Conservation (phyloP, 2,888 invertebrate species). For the Bellardia pandia region DNA sequence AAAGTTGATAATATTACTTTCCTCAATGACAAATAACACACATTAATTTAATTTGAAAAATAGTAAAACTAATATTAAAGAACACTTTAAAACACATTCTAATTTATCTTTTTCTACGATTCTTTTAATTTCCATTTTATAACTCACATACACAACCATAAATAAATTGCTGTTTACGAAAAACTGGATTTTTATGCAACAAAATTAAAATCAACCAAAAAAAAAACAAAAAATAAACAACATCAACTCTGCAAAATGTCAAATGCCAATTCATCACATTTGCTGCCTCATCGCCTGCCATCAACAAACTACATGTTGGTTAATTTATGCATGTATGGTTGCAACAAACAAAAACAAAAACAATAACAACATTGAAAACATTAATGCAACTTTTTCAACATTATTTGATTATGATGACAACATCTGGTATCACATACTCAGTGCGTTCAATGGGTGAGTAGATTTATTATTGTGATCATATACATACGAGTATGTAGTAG, state of each 20-base stretch:
- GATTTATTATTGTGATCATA: slow-evolving; percentile 23
- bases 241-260: slow-evolving; percentile 55
- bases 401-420: slow-evolving; percentile 57
- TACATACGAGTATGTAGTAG: background rate
- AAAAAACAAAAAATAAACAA: slow-evolving; percentile 36
- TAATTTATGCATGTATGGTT: slow-evolving; percentile 31
- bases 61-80: background rate
- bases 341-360: slow-evolving; percentile 21
- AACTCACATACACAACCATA: background rate
- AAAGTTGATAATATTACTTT: slow-evolving; percentile 10
- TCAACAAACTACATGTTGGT: slow-evolving; percentile 37
- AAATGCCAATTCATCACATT: slow-evolving; percentile 66
- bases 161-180: slow-evolving; percentile 23
- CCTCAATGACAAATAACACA: slow-evolving; percentile 7
- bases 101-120: slow-evolving; percentile 51
- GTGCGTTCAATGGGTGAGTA: slow-evolving; percentile 71
- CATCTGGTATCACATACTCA: slow-evolving; percentile 30
- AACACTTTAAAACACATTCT: slow-evolving; percentile 38
- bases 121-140: slow-evolving; percentile 52
- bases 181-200: slow-evolving; percentile 29
- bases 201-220: slow-evolving; percentile 48
- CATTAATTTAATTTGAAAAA: slow-evolving; percentile 30
- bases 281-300: slow-evolving; percentile 40
- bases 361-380: slow-evolving; percentile 18
- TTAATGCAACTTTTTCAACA: slow-evolving; percentile 46